Conservation (phyloP, 1,140 invertebrate genomes). For the Halesus radiatus region DNA sequence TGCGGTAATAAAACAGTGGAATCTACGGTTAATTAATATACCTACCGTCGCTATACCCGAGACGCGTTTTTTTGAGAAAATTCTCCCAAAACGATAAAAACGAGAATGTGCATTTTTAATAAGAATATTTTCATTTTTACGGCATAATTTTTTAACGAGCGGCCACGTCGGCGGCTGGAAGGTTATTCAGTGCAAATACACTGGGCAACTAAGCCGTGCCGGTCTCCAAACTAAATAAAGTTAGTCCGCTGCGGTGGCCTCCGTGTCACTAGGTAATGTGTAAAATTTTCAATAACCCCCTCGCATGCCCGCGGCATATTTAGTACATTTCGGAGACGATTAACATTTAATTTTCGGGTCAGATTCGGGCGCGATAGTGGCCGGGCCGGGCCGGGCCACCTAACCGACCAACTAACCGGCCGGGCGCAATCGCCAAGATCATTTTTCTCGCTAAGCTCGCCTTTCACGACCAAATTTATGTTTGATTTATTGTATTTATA, state of each 20-base stretch:
- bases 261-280: constrained; percentile 39
- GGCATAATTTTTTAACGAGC: too few species aligned
- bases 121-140: too few species aligned
- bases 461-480: constrained; percentile 49
- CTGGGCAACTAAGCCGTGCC: too few species aligned
- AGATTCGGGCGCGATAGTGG: constrained; percentile 51
- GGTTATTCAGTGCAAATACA: too few species aligned
- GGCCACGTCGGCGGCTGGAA: too few species aligned
- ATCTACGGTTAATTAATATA: too few species aligned
- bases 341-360: constrained; percentile 58
- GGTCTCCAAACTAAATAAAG: too few species aligned
- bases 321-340: constrained; percentile 52
- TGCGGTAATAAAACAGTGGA: too few species aligned
- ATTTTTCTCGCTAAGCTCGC: constrained; percentile 47
- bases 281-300: constrained; percentile 55
- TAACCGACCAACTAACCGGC: too few species aligned
- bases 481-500: constrained; percentile 49
- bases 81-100: not conserved
- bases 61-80: not conserved
- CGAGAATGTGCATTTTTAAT: not conserved
- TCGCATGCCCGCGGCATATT: constrained; percentile 55
- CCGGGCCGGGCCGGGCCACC: not conserved
- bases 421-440: constrained; percentile 44
- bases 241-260: not conserved
- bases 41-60: too few species aligned